Percentiles rank a stretch among this genome's conserved stretches.
phyloP scores from a whole-genome alignment of 2,888 invertebrate species.

The Proisotoma minuta region DNA sequence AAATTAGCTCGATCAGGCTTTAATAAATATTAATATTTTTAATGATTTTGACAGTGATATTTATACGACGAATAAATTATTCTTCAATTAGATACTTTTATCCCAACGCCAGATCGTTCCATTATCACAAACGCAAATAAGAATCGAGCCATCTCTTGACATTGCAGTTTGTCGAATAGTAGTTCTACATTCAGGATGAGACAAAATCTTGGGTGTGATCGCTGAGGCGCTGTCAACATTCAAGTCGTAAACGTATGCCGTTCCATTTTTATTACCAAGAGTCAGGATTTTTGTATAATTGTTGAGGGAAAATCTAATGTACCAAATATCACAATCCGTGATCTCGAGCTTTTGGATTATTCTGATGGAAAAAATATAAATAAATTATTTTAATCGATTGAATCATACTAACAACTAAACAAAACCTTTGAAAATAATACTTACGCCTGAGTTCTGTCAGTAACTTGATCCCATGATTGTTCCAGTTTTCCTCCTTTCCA shows the following conservation, averaged over 20 bases:
- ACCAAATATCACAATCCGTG: slow-evolving; percentile 96
- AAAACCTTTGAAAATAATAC: slow-evolving; percentile 6
- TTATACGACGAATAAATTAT: no score
- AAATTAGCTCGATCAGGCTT: no score
- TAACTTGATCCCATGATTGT: slow-evolving; percentile 54
- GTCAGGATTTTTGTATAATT: slow-evolving; percentile 86
- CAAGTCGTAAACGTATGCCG: slow-evolving; percentile 91
- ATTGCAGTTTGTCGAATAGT: slow-evolving; percentile 89
- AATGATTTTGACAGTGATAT: no score
- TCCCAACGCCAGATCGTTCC: slow-evolving; percentile 97
- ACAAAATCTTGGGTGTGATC: slow-evolving; percentile 70
- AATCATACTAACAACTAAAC: no score
- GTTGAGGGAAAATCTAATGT: slow-evolving; percentile 89
- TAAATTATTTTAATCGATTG: background rate
- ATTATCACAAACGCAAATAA: slow-evolving; percentile 91
- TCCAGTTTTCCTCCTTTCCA: slow-evolving; percentile 92
- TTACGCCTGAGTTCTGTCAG: slow-evolving; percentile 41
- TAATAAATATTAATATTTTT: no score
- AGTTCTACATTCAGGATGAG: slow-evolving; percentile 79
- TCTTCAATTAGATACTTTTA: no score
- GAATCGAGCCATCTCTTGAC: slow-evolving; percentile 76
- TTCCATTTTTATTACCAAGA: slow-evolving; percentile 86
- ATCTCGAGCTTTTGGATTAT: slow-evolving; percentile 86
- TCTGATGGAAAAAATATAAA: slow-evolving; percentile 52
- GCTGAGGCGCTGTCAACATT: slow-evolving; percentile 77